phyloP scores from a whole-genome alignment of 2,888 invertebrate genomes.

The Frankliniella intonsa region DNA sequence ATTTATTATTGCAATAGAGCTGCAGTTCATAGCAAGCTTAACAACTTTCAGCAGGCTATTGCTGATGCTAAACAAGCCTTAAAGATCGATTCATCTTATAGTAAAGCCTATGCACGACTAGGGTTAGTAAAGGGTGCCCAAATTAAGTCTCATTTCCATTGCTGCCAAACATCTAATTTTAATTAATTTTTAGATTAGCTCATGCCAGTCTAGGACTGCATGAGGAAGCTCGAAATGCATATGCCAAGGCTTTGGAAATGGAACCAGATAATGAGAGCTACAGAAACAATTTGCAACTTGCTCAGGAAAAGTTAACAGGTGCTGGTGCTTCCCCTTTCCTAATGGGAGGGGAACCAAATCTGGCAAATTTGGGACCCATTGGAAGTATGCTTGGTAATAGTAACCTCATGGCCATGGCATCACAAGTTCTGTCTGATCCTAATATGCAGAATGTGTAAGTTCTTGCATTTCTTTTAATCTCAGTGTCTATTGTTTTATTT shows the following conservation, averaged over 20 bases:
- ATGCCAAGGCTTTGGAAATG: conserved; percentile 78
- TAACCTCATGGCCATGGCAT: conserved; percentile 76
- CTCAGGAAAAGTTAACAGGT: conserved; percentile 60
- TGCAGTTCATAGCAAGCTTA: conserved; percentile 87
- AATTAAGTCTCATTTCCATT: not conserved
- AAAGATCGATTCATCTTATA: conserved; percentile 81
- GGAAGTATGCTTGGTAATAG: conserved; percentile 72
- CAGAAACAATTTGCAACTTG: conserved; percentile 75
- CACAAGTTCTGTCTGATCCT: conserved; percentile 79
- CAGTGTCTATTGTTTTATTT: not conserved
- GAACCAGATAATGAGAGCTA: conserved; percentile 92
- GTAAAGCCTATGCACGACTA: conserved; percentile 91
- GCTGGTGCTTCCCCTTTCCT: conserved; percentile 28
- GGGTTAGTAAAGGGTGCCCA: conserved; percentile 54
- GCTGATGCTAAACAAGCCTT: conserved; percentile 88
- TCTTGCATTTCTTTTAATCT: not conserved
- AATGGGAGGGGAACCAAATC: not conserved
- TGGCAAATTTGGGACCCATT: conserved; percentile 40
- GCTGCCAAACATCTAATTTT: conserved; percentile 28
- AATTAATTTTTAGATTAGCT: conserved; percentile 55
- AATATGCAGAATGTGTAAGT: conserved; percentile 68
- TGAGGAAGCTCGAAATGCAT: conserved; percentile 79
- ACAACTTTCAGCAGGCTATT: conserved; percentile 76
- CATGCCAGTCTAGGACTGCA: conserved; percentile 77
- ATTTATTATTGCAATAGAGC: conserved; percentile 97